A percentile compares a stretch with the other conserved stretches of the same genome.
Conservation (phyloP, 2,888 invertebrate species). For the Rhaphigaster nebulosa region DNA sequence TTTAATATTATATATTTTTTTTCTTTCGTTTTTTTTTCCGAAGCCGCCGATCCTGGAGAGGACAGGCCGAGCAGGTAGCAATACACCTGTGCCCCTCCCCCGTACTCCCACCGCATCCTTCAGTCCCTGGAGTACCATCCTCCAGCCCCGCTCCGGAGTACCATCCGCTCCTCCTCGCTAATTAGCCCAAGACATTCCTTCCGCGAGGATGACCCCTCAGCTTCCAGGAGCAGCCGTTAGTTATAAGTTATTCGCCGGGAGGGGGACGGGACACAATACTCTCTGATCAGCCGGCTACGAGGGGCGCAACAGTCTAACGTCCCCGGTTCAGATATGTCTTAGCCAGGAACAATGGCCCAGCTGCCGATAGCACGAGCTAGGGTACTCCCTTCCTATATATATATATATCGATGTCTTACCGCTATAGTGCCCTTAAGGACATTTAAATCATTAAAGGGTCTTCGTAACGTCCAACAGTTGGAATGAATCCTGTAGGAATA, state of each 20-base stretch:
- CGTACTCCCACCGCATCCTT: neutral
- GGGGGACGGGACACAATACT: neutral
- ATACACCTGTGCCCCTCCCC: neutral
- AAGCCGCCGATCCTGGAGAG: neutral
- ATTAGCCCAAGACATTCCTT: conserved; percentile 3
- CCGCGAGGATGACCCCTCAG: neutral
- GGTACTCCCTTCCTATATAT: neutral
- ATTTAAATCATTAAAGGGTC: neutral
- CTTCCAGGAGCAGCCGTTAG: neutral
- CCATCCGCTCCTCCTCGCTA: neutral
- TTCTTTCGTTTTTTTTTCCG: neutral
- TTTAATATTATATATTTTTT: neutral
- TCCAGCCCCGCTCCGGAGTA: neutral
- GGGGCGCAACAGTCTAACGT: conserved; percentile 37
- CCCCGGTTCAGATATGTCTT: neutral
- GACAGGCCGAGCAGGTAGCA: neutral
- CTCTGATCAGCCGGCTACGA: conserved; percentile 19
- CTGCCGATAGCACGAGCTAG: conserved; percentile 11
- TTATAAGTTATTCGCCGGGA: neutral
- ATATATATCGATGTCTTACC: neutral
- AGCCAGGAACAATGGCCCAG: neutral
- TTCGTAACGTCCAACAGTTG: neutral
- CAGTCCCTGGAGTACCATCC: neutral
- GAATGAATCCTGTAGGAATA: neutral
- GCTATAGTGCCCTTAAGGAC: neutral